Conservation (phyloP, 2,113 vertebrate genomes). For the Lasiurus borealis region DNA sequence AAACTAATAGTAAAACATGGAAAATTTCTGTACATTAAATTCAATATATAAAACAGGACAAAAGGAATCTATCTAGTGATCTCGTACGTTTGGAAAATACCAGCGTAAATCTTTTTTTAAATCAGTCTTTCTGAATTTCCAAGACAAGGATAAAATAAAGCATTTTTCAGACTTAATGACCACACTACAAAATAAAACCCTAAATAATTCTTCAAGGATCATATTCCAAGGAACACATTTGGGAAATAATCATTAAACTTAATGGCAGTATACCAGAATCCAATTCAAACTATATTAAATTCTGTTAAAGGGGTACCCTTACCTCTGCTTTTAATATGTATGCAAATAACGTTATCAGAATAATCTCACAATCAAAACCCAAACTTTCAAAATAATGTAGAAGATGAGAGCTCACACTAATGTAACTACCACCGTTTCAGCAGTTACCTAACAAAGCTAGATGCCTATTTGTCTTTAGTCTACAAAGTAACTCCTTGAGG, state of each 20-base stretch:
- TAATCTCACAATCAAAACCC: slow-evolving; percentile 54
- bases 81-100: background rate
- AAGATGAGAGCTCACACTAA: background rate
- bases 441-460: background rate
- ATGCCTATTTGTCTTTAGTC: slow-evolving; percentile 1
- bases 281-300: slow-evolving; percentile 27
- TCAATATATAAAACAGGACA: background rate
- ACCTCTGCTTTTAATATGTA: background rate
- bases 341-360: slow-evolving; percentile 36
- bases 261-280: background rate
- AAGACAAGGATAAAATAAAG: background rate
- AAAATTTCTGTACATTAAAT: background rate
- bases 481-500: slow-evolving; percentile 18
- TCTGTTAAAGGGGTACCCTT: background rate
- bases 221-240: background rate
- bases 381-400: background rate
- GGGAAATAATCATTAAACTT: background rate
- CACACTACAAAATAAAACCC: background rate
- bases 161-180: background rate
- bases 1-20: background rate
- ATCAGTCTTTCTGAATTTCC: background rate
- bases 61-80: background rate
- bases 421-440: background rate
- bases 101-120: background rate
- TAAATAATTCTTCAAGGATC: background rate